phyloP scores from a whole-genome alignment of 1,140 invertebrate genomes.

The Microvelia longipes region DNA sequence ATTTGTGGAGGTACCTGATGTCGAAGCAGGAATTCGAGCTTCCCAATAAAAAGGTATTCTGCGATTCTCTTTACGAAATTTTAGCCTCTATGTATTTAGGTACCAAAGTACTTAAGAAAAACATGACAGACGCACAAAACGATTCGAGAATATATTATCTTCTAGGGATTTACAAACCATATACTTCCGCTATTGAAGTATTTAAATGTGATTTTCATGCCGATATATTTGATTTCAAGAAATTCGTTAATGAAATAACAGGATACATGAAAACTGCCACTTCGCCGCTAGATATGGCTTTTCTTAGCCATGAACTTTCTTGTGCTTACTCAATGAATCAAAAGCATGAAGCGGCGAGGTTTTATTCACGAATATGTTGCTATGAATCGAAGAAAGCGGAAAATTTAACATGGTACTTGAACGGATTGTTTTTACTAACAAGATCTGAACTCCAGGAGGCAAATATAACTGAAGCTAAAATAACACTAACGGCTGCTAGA shows the following conservation, averaged over 20 bases:
- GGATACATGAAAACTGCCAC: not conserved
- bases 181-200: not conserved
- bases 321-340: not conserved
- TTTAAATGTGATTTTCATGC: not conserved
- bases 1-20: not conserved
- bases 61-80: not conserved
- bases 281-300: not conserved
- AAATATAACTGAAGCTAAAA: not conserved
- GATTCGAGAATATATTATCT: not conserved
- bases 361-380: not conserved
- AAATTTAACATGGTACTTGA: not conserved
- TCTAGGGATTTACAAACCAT: not conserved
- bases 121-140: not conserved
- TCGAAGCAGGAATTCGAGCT: not conserved
- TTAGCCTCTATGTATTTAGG: not conserved
- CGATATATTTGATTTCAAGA: not conserved
- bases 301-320: not conserved
- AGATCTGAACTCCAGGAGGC: not conserved
- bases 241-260: not conserved
- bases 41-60: not conserved
- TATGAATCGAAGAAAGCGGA: not conserved
- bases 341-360: not conserved
- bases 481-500: not conserved
- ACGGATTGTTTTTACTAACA: not conserved
- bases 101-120: not conserved